Percentiles rank a stretch among this genome's conserved stretches.
These are phyloP conservation scores for Nyctibius bracteatus DNA, from an alignment of 2,113 vertebrate genomes.

Conservation along the genomic window DNA sequence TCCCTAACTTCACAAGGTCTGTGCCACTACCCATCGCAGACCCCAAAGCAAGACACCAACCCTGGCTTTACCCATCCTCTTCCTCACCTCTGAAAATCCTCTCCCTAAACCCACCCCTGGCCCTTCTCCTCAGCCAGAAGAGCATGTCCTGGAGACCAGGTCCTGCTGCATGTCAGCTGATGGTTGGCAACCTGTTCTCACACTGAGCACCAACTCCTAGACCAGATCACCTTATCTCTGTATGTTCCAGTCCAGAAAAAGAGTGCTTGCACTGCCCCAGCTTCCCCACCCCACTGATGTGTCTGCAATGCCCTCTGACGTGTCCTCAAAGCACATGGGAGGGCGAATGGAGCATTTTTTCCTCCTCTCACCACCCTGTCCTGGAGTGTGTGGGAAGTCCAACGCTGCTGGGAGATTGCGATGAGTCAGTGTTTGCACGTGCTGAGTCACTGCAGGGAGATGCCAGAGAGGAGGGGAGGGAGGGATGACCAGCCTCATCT, in stretches of 20 bases:
- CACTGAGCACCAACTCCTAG: neutral
- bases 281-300: neutral
- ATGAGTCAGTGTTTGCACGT: neutral
- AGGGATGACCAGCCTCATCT: neutral
- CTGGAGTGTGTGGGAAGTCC: fast-evolving
- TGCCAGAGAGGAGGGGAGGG: neutral
- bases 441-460: conserved; percentile 12
- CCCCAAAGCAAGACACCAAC: neutral
- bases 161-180: neutral
- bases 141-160: neutral
- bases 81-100: neutral
- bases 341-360: fast-evolving
- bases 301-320: neutral
- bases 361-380: neutral
- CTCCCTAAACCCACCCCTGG: neutral
- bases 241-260: neutral
- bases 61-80: neutral
- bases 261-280: neutral
- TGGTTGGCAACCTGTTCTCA: neutral
- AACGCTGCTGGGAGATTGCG: neutral
- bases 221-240: neutral
- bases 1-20: neutral
- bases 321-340: neutral
- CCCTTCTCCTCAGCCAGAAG: neutral
- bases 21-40: neutral